Base-by-base conservation (phyloP, 92 coral and sea anemone genomes). In the Umimayanthus chanpuru region DNA sequence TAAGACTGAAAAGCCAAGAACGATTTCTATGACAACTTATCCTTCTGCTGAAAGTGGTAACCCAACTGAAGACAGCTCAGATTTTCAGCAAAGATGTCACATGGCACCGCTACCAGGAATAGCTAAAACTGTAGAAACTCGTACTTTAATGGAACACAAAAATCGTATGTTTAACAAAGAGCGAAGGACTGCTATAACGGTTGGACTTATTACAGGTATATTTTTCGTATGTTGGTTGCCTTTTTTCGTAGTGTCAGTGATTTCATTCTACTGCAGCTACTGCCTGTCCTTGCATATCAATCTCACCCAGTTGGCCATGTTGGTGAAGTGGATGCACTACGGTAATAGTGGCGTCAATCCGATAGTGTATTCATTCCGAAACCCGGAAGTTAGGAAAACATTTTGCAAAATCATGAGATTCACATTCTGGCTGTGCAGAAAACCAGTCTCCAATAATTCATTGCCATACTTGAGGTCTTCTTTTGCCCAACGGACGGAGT, bases 241-340 rank as follows among this genome's bases (percentile, higher is more conserved):
- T 9, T 83, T 83, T 44, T 83, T 83, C 38, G 87, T 83, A 0
- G 77, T 83, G 8, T 83, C 87, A 26, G 77, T 83, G 65, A 83
- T 83, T n/a, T 83, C 87, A 70, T 83, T 83, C 77, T 83, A 83
- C 87, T 83, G 87, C 30, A 83, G 66, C 23, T 23, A 41, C 78
- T 83, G 87, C 16, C 77, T 83, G 23, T 70, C 77, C 7, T 8
- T 21, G 41, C 87, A 83, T 30, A 50, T 83, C 16, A 83, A 83
- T 47, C 67, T 83, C 12, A 44, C 29, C 4, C 77, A 83, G 41
- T 64, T 83, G 23, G 87, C 87, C 12, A 44, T 83, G 79, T 38
- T 83, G 40, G 87, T 83, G 40, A 83, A 83, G 39, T 83, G 87
- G 87, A 83, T 83, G 87, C 87, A 83, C 71, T 83, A 83, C 12